Evolutionary conservation across 2,797 vertebrate genomes (phyloP), one percentile per base, ranked within the genome.

Genomic region (Semaprochilodus insignis): DNA sequence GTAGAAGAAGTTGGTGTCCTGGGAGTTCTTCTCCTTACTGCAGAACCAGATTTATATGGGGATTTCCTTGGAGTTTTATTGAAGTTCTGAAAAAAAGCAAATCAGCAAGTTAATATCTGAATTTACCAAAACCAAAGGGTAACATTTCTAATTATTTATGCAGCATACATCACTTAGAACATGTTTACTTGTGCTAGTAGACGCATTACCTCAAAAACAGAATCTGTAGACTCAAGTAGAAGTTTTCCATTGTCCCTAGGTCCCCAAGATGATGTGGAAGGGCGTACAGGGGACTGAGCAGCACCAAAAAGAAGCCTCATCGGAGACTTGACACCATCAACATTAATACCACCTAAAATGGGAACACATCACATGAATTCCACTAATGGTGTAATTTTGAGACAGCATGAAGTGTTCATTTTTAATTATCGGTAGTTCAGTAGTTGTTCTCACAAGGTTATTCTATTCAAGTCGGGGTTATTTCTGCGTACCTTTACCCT

Each of bases 241-340:
- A 81, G 89, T 75, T 92, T 93, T 83, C 93, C 92, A 80, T 85
- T 80, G 77, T 85, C 87, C 52, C 86, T 91, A 70, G 75, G 84
- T 81, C 19, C 76, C 69, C 21, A 74, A 34, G 89, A 90, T 66
- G 80, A 88, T 34, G 89, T 78, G 82, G 92, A 88, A 4, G 77
- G 77, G 25, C 85, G 89, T 78, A 31, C 31, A 0, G 85, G 83
- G 5, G 94, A 96, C 67, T 74, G 87, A 4, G 96, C 89, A 1
- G 96, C 97, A 14, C 97, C 97, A 75, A 99, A 99, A 67, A 99
- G 95, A 83, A 99, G 95, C 17, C 93, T 95, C 91, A 95, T 94
- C 14, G 97, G 97, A 84, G 97, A 98, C 16, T 78, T 93, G 25
- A 96, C 88, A 0, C 78, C 69, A 79, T 88, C 90, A 0, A 88